Conservation (phyloP, 2,888 invertebrate species). For the Ametastegia equiseti region DNA sequence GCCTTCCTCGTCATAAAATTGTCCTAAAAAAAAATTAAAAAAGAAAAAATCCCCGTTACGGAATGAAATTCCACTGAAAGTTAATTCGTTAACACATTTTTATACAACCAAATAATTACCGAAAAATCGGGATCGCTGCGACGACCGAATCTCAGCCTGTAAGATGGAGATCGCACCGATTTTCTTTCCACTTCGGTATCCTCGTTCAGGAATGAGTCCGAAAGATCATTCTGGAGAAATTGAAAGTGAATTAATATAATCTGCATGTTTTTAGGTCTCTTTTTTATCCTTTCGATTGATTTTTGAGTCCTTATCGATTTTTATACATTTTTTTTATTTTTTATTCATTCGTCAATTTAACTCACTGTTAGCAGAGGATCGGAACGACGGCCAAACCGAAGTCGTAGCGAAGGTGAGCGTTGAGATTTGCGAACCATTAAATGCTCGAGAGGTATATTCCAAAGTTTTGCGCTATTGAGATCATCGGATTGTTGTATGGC, state of each 20-base stretch:
- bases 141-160: conserved; percentile 35
- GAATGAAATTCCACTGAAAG: neutral
- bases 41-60: neutral
- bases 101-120: neutral
- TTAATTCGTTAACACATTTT: neutral
- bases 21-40: neutral
- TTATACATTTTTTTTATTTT: too few relatives aligned
- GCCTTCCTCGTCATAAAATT: conserved; percentile 23
- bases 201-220: neutral
- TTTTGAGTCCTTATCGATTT: neutral
- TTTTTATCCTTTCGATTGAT: neutral
- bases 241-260: neutral
- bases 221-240: conserved; percentile 21
- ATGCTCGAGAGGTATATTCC: conserved; percentile 60
- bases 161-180: conserved; percentile 31
- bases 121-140: conserved; percentile 32
- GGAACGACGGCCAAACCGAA: conserved; percentile 69
- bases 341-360: neutral
- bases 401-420: conserved; percentile 68
- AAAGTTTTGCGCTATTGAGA: conserved; percentile 11
- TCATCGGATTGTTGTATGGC: conserved; percentile 24
- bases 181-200: conserved; percentile 28
- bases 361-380: conserved; percentile 53
- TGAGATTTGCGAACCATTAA: conserved; percentile 69
- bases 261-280: too few relatives aligned